Percentiles rank a stretch among this genome's conserved stretches.
Evolutionary conservation across 2,113 vertebrate genomes (phyloP).

Genomic region (Trochalopteron elliotii): DNA sequence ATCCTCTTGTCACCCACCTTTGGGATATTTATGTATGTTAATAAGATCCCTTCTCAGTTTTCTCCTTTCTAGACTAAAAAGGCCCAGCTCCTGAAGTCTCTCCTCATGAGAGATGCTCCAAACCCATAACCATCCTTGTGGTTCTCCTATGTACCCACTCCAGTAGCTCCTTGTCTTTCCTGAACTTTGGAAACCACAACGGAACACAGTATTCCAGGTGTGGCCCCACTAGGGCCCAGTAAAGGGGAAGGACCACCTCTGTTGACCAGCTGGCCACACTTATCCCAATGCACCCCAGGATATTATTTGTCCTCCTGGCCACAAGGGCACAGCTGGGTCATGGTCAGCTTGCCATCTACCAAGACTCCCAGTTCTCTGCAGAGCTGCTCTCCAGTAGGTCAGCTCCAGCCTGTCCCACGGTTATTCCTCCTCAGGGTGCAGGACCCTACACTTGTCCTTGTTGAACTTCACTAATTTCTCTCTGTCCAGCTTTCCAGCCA

Average conservation of each 20-base stretch:
- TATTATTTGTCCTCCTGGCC: neutral
- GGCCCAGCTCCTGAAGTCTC: neutral
- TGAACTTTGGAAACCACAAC: neutral
- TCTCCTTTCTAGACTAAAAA: neutral
- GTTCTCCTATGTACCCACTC: neutral
- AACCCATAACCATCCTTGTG: accelerated
- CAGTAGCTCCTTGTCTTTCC: neutral
- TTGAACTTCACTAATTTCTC: neutral
- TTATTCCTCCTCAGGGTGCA: neutral
- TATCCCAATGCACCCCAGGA: neutral
- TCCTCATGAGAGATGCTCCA: neutral
- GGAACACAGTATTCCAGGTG: neutral
- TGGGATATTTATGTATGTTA: neutral
- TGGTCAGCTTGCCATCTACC: neutral
- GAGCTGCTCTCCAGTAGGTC: neutral
- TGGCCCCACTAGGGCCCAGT: neutral
- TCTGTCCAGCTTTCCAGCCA: neutral
- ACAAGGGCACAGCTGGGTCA: neutral
- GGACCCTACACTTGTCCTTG: neutral
- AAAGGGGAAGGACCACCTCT: neutral
- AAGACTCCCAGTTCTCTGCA: neutral
- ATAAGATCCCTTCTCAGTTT: neutral
- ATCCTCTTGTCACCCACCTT: neutral
- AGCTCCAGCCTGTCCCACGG: neutral
- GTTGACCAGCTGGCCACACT: neutral